Evolutionary conservation across 1,140 invertebrate genomes (phyloP), one percentile per base, ranked within the genome.

Genomic region (Tribolium madens): DNA sequence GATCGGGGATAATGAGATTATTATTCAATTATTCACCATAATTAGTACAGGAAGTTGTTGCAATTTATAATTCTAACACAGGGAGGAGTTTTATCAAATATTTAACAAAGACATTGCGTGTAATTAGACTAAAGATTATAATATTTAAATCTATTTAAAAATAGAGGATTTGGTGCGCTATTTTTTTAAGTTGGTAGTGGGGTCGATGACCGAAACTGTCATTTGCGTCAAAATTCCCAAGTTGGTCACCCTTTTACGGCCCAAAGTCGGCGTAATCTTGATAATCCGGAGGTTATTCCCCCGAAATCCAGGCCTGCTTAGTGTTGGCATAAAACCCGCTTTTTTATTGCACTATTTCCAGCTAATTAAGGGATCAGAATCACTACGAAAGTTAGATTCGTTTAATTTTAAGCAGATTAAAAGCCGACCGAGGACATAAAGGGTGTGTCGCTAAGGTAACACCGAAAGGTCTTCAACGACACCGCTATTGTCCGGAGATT

Each of bases 401-500:
- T 64, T 64, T 64, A 64, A 64, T 64, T 64, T 64, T 64, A 64
- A 64, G 21, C 57, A 33, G 57, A 31, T 64, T 33, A 64, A 33
- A 18, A 33, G 57, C 18, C 57, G 57, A 10, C 57, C 57, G 57
- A 18, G 31, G 17, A 47, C 64, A 73, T 60, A 33, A 60, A 64
- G 52, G 69, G 47, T 33, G 68, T 53, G 75, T 73, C 75, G 48
- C 75, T 70, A 73, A 69, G 70, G 68, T 72, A 76, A 72, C 75
- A 52, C 57, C 57, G 57, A 64, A 64, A 64, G 57, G 64, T 53
- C 48, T 76, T 18, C 47, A 50, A 64, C 73, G 75, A 76, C 48
- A 57, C 69, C 60, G 75, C 75, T 57, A 76, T 76, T 76, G 75
- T 76, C 42, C 64, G 69, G 70, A 69, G 75, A 76, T 76, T 76